Percentiles rank a stretch among this genome's conserved stretches.
Conservation (phyloP, 2,797 vertebrate species). For the Enteromius argenteus region DNA sequence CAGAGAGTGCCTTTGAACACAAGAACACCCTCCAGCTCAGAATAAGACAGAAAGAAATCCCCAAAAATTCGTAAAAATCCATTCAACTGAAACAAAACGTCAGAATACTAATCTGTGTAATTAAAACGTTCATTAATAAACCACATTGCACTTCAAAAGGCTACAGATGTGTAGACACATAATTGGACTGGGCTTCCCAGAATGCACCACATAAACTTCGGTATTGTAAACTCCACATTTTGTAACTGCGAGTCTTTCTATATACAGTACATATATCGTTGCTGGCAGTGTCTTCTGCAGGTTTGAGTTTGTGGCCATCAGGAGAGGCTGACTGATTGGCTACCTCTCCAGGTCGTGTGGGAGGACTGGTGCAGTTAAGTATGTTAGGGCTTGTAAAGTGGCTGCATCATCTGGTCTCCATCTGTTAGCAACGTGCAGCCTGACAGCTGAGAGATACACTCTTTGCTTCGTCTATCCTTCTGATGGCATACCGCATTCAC, state of each 20-base stretch:
- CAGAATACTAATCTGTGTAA: constrained; percentile 69
- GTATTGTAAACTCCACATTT: background rate
- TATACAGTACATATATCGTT: background rate
- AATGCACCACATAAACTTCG: background rate
- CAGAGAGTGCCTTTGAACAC: constrained; percentile 50
- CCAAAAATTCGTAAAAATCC: constrained; percentile 42
- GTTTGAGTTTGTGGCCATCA: constrained; percentile 23
- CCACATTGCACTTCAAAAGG: constrained; percentile 63
- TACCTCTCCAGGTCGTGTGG: constrained; percentile 44
- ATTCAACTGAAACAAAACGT: constrained; percentile 70
- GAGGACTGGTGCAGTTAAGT: constrained; percentile 61
- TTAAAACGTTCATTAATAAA: constrained; percentile 69
- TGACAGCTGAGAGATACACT: constrained; percentile 56
- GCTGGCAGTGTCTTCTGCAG: constrained; percentile 13
- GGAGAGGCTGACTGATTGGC: constrained; percentile 5
- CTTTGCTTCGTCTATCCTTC: constrained; percentile 58
- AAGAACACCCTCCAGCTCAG: background rate
- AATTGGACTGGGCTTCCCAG: constrained; percentile 9
- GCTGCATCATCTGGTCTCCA: constrained; percentile 68
- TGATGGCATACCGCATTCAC: constrained; percentile 8
- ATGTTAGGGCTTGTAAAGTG: constrained; percentile 64
- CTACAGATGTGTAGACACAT: constrained; percentile 63
- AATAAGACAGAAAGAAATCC: constrained; percentile 24
- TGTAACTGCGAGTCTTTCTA: background rate
- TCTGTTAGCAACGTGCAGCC: constrained; percentile 65